Conservation (phyloP, 53 echinoderm and acorn worm species). For the Mesocentrotus franciscanus region DNA sequence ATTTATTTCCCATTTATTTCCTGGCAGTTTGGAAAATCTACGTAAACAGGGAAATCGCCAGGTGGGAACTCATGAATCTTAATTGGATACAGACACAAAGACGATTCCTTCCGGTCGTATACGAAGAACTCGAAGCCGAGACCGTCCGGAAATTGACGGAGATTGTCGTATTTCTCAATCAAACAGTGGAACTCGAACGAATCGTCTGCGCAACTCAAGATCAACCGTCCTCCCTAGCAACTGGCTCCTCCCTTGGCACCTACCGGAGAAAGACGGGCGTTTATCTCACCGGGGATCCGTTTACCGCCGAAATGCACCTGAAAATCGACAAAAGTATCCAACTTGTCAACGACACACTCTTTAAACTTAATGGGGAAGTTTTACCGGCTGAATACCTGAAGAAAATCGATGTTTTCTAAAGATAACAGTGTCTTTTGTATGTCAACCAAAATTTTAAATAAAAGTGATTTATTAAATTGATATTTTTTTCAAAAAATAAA, state of each 20-base stretch:
- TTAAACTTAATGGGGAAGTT: not conserved
- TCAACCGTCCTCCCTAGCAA: constrained; percentile 78
- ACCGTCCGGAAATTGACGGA: constrained; percentile 69
- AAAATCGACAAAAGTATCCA: constrained; percentile 35
- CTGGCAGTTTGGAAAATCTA: constrained; percentile 72
- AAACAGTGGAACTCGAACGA: constrained; percentile 54
- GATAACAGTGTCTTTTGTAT: too few relatives aligned
- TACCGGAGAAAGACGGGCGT: constrained; percentile 75
- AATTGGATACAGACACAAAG: constrained; percentile 72
- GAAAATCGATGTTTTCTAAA: constrained; percentile 11
- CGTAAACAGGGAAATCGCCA: constrained; percentile 57
- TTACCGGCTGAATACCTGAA: constrained; percentile 42
- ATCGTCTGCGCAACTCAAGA: constrained; percentile 80
- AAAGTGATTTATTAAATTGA: too few relatives aligned
- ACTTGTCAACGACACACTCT: constrained; percentile 39
- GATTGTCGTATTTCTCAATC: constrained; percentile 75
- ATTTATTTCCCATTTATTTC: not conserved
- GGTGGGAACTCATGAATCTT: constrained; percentile 71
- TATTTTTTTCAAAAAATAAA: too few relatives aligned
- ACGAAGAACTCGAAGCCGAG: constrained; percentile 75
- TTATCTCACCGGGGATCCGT: constrained; percentile 67
- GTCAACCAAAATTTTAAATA: too few relatives aligned
- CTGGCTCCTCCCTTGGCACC: constrained; percentile 79
- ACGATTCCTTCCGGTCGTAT: constrained; percentile 68
- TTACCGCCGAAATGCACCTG: not conserved